These are phyloP conservation scores for Macrostomum lignano DNA, from an alignment of 1,140 invertebrate species.

Conservation along the genomic window DNA sequence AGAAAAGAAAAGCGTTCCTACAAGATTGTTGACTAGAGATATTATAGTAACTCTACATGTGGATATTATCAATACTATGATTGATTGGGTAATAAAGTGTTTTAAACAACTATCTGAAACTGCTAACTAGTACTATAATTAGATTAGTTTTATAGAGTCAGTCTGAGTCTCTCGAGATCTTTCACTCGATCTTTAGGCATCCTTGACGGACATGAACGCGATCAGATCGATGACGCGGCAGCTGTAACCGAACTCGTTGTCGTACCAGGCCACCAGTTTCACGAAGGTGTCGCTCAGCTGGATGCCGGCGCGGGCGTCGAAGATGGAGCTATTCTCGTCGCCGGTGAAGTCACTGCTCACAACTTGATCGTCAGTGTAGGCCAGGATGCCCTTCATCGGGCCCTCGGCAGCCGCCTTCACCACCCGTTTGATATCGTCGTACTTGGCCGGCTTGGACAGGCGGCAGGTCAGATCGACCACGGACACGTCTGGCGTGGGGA, in stretches of 20 bases:
- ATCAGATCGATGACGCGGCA: slow-evolving; percentile 55
- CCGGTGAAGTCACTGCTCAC: slow-evolving; percentile 73
- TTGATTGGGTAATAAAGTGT: no score
- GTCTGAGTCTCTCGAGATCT: neutral
- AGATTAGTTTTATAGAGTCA: neutral
- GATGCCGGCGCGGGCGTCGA: slow-evolving; percentile 77
- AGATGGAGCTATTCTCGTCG: slow-evolving; percentile 53
- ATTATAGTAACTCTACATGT: no score
- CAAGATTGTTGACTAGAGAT: no score
- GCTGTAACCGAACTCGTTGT: slow-evolving; percentile 84
- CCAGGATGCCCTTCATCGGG: slow-evolving; percentile 57
- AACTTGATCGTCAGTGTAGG: slow-evolving; percentile 68
- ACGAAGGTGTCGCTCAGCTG: slow-evolving; percentile 26
- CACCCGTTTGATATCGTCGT: slow-evolving; percentile 61
- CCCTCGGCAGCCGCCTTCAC: slow-evolving; percentile 51
- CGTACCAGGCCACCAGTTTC: slow-evolving; percentile 38
- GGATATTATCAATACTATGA: no score
- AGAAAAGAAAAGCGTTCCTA: no score
- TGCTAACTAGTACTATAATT: no score
- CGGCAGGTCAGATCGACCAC: slow-evolving; percentile 68
- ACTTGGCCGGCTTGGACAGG: slow-evolving; percentile 35
- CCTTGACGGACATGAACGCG: neutral
- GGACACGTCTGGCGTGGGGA: slow-evolving; percentile 74
- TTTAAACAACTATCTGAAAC: no score
- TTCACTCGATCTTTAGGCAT: neutral